Evolutionary conservation across 1,140 invertebrate genomes (phyloP), one percentile per base, ranked within the genome.

Genomic region (Leguminivora glycinivorella): DNA sequence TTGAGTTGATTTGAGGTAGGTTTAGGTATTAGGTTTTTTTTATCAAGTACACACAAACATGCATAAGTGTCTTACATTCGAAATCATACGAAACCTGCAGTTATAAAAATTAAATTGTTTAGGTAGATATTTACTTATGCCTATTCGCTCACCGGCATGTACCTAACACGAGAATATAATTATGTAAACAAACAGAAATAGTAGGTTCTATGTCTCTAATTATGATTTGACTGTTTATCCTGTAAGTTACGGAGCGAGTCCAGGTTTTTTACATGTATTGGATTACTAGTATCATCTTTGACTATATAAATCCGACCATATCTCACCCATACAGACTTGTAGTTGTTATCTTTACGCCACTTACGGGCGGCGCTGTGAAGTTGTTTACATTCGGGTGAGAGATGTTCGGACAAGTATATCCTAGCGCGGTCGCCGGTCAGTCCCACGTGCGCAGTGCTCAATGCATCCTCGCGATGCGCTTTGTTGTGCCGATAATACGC

Each of bases 241-340:
- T 29, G 2, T 29, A 29, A 29, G 5, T 29, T 38, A 38, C 10
- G 34, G 12, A 2, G 34, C 34, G 6, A 7, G 29, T 68, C 43
- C 17, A 29, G 40, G 25, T 68, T 52, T 68, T 52, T 43, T 17
- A 68, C 40, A 1, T 14, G 43, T 22, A 68, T 68, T 3, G 29
- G 38, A 19, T 38, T n/a, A 6, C 31, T 47, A 40, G 10, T 47
- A 12, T 68, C 67, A 52, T 68, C 43, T 14, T 68, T 68, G 7
- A 38, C 9, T 9, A 52, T 40, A 7, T 68, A 68, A 47, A 68
- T 31, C 19, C 29, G 24, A 22, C 67, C n/a, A n/a, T n/a, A 68
- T n/a, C 43, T 68, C 7, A 68, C 67, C 67, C 67, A 68, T 4
- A 52, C 40, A 47, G 17, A 68, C 26, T 68, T 43, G 24, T 31